Evolutionary conservation across 2,797 vertebrate species (phyloP), one percentile per base, ranked within the genome.

Genomic region (Clarias pachynema): DNA sequence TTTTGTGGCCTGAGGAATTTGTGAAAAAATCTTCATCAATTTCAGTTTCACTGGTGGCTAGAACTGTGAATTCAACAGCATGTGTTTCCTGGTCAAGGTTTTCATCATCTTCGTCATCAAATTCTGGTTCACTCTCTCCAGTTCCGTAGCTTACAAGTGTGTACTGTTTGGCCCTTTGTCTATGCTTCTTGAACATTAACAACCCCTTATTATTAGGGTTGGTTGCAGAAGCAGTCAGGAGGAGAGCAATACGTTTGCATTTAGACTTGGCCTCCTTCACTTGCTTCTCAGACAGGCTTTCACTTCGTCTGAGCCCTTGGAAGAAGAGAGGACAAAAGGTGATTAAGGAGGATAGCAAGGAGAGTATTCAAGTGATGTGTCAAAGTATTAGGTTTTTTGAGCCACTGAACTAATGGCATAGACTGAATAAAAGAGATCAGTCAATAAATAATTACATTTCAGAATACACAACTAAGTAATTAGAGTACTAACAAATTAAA

Each of bases 131-230:
- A 85, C 96, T 94, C 89, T 98, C 97, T 5, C 98, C 98, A 0
- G 98, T 99, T 57, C 98, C 98, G 98, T 99, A 99, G 94, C 98
- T 99, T 89, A 99, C 95, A 31, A 99, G 95, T 31, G 98, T 99
- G 87, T 96, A 99, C 91, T 97, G 97, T 91, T 97, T 97, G 3
- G 97, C 97, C 90, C 98, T 96, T 91, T 97, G 97, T 24, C 97
- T 97, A 78, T 98, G 97, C 93, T 96, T 98, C 94, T 98, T 99
- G 94, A 99, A 99, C 98, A 99, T 99, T 95, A 99, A 96, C 95
- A 98, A 95, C 91, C 98, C 98, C 90, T 97, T 98, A 94, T 99
- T 99, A 90, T 96, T 97, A 92, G 98, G 97, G 90, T 98, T 97
- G 90, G 96, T 95, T 62, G 97, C 96, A 84, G 96, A 96, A 86